A percentile compares a stretch with the other conserved stretches of the same genome.
phyloP scores from a whole-genome alignment of 2,113 vertebrate genomes.

The Eublepharis macularius region DNA sequence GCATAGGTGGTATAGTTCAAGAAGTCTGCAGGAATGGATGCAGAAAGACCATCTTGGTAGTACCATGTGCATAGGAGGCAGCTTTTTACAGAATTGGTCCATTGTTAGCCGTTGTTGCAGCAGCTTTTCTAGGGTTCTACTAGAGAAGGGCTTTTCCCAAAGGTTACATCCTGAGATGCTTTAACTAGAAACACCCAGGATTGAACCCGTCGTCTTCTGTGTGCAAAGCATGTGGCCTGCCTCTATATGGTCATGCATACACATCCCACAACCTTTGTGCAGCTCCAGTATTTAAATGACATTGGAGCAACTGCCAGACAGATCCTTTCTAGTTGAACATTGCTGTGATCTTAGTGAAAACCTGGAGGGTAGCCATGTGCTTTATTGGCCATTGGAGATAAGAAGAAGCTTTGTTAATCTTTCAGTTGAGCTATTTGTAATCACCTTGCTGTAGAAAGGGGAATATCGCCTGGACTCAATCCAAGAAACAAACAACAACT shows the following conservation, averaged over 20 bases:
- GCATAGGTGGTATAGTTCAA: not conserved
- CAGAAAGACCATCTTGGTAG: not conserved
- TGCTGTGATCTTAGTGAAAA: not conserved
- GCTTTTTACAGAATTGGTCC: too few species aligned
- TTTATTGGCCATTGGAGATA: not conserved
- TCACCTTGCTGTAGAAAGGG: not conserved
- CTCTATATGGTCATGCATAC: not conserved
- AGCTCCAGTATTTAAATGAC: not conserved
- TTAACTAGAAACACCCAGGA: too few species aligned
- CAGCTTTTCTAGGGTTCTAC: too few species aligned
- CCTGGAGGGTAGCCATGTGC: not conserved
- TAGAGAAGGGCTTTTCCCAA: too few species aligned
- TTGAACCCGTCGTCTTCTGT: not conserved
- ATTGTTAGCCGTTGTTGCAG: too few species aligned
- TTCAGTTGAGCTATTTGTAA: not conserved
- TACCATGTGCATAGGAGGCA: too few species aligned
- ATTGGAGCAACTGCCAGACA: not conserved
- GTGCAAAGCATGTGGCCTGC: not conserved
- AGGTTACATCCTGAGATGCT: too few species aligned
- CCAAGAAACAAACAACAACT: constrained; percentile 26
- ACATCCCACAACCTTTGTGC: not conserved
- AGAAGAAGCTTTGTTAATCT: not conserved
- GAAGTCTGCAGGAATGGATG: not conserved
- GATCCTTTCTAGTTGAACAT: not conserved
- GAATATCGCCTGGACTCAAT: constrained; percentile 9